Conservation (phyloP, 2,797 vertebrate genomes). For the Avahi laniger region DNA sequence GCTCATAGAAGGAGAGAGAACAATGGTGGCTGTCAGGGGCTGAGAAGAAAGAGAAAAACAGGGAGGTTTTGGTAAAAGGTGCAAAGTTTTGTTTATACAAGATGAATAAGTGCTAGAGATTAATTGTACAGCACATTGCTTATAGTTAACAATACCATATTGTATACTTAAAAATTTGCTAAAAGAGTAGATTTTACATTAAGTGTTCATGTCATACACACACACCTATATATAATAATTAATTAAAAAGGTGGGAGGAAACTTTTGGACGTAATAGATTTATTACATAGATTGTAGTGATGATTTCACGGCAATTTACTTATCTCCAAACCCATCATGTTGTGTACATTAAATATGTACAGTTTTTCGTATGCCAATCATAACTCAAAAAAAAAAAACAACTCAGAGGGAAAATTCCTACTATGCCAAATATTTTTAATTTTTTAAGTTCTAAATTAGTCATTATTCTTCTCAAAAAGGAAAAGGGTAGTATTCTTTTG, state of each 20-base stretch:
- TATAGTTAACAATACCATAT: background rate
- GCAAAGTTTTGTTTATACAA: background rate
- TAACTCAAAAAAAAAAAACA: background rate
- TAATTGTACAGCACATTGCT: too few relatives aligned
- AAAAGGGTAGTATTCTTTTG: background rate
- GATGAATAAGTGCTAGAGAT: background rate
- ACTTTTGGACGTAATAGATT: background rate
- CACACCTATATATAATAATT: background rate
- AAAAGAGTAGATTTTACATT: background rate
- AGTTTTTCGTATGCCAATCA: background rate
- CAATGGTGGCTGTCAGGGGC: background rate
- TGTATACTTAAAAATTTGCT: background rate
- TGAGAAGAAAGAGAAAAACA: background rate
- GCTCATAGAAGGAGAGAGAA: background rate
- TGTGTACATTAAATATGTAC: background rate
- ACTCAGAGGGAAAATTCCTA: background rate
- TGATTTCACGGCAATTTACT: background rate
- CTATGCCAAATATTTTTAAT: background rate
- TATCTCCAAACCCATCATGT: background rate
- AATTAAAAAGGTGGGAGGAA: background rate
- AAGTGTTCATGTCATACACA: background rate
- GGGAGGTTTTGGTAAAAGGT: background rate
- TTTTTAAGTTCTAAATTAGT: background rate
- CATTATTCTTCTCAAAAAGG: background rate
- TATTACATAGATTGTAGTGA: background rate